These are phyloP conservation scores for Sebastes nivosus DNA, from an alignment of 2,797 vertebrate species.

Conservation along the genomic window DNA sequence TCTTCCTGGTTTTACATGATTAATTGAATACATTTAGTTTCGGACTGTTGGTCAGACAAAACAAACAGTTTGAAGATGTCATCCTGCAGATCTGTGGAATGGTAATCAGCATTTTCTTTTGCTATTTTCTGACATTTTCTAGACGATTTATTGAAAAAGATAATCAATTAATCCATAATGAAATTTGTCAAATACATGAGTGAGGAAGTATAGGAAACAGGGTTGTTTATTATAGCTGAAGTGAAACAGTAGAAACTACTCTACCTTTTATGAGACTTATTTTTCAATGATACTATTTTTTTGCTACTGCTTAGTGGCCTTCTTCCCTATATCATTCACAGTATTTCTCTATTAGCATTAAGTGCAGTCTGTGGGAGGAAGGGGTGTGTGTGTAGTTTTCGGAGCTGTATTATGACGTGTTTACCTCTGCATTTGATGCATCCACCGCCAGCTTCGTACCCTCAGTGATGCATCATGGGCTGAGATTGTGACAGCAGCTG, in stretches of 20 bases:
- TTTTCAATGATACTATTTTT: background rate
- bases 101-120: too few relatives aligned
- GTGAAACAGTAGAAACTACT: background rate
- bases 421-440: constrained; percentile 20
- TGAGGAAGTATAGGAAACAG: background rate
- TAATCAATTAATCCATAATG: background rate
- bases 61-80: background rate
- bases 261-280: background rate
- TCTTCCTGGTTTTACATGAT: too few relatives aligned
- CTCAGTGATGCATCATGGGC: constrained; percentile 20
- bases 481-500: constrained; percentile 44
- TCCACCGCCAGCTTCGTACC: background rate
- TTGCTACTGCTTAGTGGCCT: background rate
- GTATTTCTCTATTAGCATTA: background rate
- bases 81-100: background rate
- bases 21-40: background rate
- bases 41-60: background rate
- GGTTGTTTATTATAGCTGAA: background rate
- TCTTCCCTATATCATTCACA: background rate
- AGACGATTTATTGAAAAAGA: background rate
- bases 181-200: background rate
- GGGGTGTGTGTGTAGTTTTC: constrained; percentile 1
- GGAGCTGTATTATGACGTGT: constrained; percentile 16
- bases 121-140: background rate
- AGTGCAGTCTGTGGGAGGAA: background rate